Base-by-base conservation (phyloP, 2,113 vertebrate genomes). In the Ondatra zibethicus region DNA sequence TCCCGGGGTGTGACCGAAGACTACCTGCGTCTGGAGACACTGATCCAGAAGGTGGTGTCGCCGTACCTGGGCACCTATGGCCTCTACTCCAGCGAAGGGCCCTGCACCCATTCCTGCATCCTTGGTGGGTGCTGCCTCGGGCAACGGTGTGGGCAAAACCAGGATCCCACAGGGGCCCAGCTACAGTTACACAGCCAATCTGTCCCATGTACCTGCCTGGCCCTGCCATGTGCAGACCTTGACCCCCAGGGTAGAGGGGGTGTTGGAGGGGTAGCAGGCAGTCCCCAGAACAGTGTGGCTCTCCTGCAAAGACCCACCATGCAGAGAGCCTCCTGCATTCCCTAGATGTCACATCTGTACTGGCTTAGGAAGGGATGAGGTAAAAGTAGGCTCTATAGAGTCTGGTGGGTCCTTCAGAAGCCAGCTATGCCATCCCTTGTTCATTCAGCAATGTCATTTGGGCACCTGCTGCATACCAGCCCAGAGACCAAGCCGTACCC, bases 1-100 rank as follows among this genome's bases (percentile, higher is more conserved):
- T 99, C 99, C 0, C 98, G 99, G 97, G 99, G 99, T 0, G 99
- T 99, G 89, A 99, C 99, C 3, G 99, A 99, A 17, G 99, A 99
- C 97, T 99, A 99, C 95, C 98, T 99, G 93, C 99, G 99, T 82
- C 98, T 99, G 97, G 99, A 99, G 98, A 97, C 98, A 1, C 98
- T 99, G 96, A 98, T 99, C 89, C 99, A 99, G 99, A 99, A 99
- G 92, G 99, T 99, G 3, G 99, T 99, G 84, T 99, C 99, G 12
- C 99, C 99, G 0, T 99, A 99, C 98, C 97, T 99, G 96, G 99
- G 99, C 61, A 99, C 99, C 0, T 99, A 99, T 0, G 99, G 99
- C 3, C 98, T 99, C 76, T 99, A 98, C 91, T 99, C 99, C 85
- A 98, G 97, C 5, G 99, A 99, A 0, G 99, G 99, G 13, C 98